Base-by-base conservation (phyloP, 92 coral and sea anemone genomes). In the Phenganax stokvisi region DNA sequence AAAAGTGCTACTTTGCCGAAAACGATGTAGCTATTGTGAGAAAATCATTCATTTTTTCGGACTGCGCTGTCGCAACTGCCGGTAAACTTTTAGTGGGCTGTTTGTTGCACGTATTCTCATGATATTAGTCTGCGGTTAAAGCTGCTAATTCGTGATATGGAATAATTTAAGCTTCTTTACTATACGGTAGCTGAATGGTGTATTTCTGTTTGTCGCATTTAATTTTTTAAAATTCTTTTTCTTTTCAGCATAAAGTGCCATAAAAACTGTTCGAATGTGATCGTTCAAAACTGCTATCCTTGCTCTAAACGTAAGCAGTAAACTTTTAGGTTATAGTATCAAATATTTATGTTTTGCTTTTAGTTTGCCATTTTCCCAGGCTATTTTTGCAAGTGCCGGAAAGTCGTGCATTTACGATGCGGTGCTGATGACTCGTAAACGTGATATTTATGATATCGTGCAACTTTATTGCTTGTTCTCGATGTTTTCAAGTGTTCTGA, bases 61-160 rank as follows among this genome's bases (percentile, higher is more conserved):
- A 15, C 88, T 91, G 57, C 90, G 96, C 28, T 93, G 98, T 79
- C 86, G 89, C 59, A 89, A 87, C 70, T 93, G 98, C 89, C 92
- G 97, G 98, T 93, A n/a, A 55, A 92, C 73, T 7, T 12, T 62
- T 70, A 28, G 12, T n/a, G 58, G 11, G 58, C 15, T 65, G 16
- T n/a, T 72, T 72, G 75, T 11, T 11, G 55, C 54, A 52, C 27
- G 12, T 57, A 67, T 30, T 29, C 75, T 75, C 51, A 72, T 25
- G 69, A 57, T 76, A 58, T 76, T 76, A 29, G 70, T 59, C 81
- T 28, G 77, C 75, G 88, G 81, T 81, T 37, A 53, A 55, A 55
- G 61, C 78, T 9, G 25, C 53, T 64, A 44, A 47, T 80, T 64
- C n/a, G 56, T 12, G 11, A 25, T 70, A 9, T 31, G 3, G 47